phyloP scores from a whole-genome alignment of 2,113 vertebrate genomes.

The Nestor notabilis region DNA sequence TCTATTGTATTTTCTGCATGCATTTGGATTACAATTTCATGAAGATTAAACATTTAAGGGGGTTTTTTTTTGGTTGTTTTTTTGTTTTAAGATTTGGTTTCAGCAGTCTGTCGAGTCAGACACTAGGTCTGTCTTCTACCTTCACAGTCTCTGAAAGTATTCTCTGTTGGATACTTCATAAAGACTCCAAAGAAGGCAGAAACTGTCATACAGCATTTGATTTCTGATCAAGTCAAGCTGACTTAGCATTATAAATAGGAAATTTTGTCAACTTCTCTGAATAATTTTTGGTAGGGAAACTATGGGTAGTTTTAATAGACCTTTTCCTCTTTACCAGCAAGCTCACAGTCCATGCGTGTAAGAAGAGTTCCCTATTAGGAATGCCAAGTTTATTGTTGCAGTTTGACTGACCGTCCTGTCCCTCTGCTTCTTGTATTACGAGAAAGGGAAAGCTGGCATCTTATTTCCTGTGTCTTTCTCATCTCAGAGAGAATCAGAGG shows the following conservation, averaged over 20 bases:
- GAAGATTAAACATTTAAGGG: not conserved
- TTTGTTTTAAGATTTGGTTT: not conserved
- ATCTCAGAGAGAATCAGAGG: not conserved
- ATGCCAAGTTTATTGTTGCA: not conserved
- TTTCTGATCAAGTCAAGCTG: not conserved
- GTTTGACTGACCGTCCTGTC: not conserved
- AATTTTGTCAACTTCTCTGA: not conserved
- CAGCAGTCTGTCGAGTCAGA: not conserved
- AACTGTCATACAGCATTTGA: accelerated
- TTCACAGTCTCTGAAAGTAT: not conserved
- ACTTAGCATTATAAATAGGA: not conserved
- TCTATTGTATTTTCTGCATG: not conserved
- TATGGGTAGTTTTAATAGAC: not conserved
- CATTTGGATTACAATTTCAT: not conserved
- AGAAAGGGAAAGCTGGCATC: not conserved
- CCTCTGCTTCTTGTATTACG: not conserved
- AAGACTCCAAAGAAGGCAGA: not conserved
- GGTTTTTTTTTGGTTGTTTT: not conserved
- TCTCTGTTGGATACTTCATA: not conserved
- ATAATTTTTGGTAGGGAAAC: not conserved
- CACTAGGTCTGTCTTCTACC: accelerated
- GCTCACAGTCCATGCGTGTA: not conserved
- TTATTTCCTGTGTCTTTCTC: not conserved
- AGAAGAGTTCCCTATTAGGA: accelerated
- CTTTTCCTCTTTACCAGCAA: not conserved